Evolutionary conservation across 2,113 vertebrate species (phyloP).

Genomic region (Zosterops borbonicus): DNA sequence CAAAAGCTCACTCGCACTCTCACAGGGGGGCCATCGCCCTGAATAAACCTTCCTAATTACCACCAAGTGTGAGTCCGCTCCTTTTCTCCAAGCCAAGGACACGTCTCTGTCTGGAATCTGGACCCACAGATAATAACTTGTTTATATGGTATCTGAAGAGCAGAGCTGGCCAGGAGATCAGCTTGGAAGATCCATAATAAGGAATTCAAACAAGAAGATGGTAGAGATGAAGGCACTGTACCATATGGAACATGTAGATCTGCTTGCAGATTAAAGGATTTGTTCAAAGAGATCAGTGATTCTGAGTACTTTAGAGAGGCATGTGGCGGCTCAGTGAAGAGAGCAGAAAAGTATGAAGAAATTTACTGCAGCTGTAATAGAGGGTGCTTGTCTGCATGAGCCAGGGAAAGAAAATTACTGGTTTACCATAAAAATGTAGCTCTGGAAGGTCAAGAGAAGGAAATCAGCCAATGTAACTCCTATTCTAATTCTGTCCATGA

Average conservation of each 20-base stretch:
- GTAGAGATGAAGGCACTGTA: neutral
- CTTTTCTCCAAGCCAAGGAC: too few relatives aligned
- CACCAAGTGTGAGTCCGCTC: too few relatives aligned
- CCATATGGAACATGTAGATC: neutral
- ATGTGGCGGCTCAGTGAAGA: neutral
- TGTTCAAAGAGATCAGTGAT: constrained; percentile 74
- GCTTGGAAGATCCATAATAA: neutral
- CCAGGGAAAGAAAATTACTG: neutral
- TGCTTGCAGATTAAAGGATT: constrained; percentile 58
- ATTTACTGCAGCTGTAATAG: constrained; percentile 1
- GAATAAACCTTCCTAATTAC: too few relatives aligned
- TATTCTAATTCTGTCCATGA: constrained; percentile 34
- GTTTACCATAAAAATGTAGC: constrained; percentile 34
- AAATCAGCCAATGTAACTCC: constrained; percentile 29
- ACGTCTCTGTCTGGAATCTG: too few relatives aligned
- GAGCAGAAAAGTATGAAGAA: constrained; percentile 28
- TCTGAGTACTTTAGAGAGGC: constrained; percentile 70
- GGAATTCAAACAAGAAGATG: neutral
- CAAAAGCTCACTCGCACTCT: too few relatives aligned
- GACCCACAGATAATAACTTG: too few relatives aligned
- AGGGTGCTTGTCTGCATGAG: neutral
- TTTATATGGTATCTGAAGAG: too few relatives aligned
- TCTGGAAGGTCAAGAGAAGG: constrained; percentile 22
- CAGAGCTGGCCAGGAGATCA: too few relatives aligned
- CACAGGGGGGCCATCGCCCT: too few relatives aligned